Conservation (phyloP, 2,797 vertebrate species). For the Leuciscus waleckii region DNA sequence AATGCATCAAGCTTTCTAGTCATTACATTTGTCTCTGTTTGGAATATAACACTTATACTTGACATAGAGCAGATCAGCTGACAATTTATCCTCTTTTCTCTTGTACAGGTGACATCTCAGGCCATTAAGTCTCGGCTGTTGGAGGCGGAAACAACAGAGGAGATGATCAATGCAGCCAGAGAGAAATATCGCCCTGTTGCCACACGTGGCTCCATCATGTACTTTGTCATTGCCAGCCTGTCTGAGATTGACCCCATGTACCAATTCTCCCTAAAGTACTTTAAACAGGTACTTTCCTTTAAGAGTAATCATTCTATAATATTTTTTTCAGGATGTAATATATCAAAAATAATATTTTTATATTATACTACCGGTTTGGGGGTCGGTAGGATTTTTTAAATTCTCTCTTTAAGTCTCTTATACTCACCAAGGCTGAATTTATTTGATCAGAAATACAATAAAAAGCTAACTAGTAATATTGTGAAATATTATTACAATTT, state of each 20-base stretch:
- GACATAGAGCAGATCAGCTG: constrained; percentile 2
- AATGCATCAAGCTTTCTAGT: constrained; percentile 13
- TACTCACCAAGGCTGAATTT: neutral
- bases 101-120: constrained; percentile 78
- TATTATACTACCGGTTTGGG: neutral
- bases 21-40: constrained; percentile 15
- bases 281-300: constrained; percentile 78
- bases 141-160: constrained; percentile 81
- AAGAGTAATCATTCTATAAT: neutral
- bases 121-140: constrained; percentile 80
- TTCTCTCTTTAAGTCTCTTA: neutral
- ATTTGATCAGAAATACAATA: neutral
- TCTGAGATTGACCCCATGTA: constrained; percentile 87
- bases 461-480: neutral
- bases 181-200: constrained; percentile 83
- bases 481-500: neutral
- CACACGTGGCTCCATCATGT: constrained; percentile 81
- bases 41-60: neutral
- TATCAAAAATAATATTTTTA: neutral
- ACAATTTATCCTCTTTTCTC: constrained; percentile 34
- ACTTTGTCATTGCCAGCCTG: constrained; percentile 84
- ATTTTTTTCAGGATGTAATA: neutral
- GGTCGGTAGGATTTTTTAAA: neutral
- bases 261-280: constrained; percentile 89
- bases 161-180: constrained; percentile 78